A percentile compares a stretch with the other conserved stretches of the same genome.
phyloP scores from a whole-genome alignment of 2,797 vertebrate genomes.

The Pantherophis alleghaniensis region DNA sequence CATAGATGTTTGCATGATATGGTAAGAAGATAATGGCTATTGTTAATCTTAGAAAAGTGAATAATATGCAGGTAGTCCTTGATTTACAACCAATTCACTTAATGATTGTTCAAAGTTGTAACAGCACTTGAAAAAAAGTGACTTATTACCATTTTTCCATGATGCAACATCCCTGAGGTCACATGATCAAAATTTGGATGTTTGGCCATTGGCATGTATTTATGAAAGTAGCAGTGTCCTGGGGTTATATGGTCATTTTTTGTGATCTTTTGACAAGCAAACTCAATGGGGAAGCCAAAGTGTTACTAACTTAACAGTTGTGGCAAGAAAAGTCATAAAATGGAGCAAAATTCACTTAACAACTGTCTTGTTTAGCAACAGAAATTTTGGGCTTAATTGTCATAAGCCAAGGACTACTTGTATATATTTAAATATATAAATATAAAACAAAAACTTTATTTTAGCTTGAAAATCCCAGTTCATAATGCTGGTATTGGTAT shows the following conservation, averaged over 20 bases:
- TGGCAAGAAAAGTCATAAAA: neutral
- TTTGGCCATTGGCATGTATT: neutral
- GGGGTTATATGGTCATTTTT: neutral
- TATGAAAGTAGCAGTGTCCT: neutral
- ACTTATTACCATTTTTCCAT: neutral
- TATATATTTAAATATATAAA: neutral
- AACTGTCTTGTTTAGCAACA: neutral
- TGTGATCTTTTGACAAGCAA: neutral
- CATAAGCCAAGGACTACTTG: neutral
- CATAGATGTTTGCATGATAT: neutral
- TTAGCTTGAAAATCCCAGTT: neutral
- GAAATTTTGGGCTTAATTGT: neutral
- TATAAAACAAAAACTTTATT: neutral
- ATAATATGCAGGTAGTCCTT: neutral
- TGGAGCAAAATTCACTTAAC: neutral
- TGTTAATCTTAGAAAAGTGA: neutral
- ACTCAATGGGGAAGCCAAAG: neutral
- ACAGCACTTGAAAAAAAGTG: neutral
- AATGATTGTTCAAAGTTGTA: neutral
- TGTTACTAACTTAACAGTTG: neutral
- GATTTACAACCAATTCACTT: neutral
- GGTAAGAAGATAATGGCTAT: neutral
- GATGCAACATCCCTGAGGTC: neutral
- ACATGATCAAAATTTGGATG: neutral
- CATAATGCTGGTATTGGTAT: neutral